Evolutionary conservation across 1,140 invertebrate species (phyloP), one percentile per base, ranked within the genome.

Genomic region (Harpegnathos saltator): DNA sequence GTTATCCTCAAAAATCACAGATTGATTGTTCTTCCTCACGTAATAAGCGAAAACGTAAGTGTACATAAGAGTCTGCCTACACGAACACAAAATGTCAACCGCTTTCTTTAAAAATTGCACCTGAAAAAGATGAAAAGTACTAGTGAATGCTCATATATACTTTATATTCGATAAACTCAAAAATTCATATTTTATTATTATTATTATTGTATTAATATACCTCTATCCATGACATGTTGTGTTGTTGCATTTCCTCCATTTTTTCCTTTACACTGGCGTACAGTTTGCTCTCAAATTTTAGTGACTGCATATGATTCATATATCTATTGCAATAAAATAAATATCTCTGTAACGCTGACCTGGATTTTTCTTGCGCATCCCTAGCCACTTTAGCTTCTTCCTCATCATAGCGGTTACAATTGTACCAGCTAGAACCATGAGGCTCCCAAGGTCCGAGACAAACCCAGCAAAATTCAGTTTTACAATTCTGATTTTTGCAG

Each of bases 151-250:
- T 54, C 24, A 80, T n/a, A n/a, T n/a, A n/a, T n/a, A 24, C 3
- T 62, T 26, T 22, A 1, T 61, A n/a, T 44, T 65, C 1, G 12
- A 19, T 14, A 44, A 78, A 56, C 5, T 69, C 33, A 11, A 71
- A 7, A 63, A 0, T 24, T 22, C 59, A 4, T 11, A 19, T 62
- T 59, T 19, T 52, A 44, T 24, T 24, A 80, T 15, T 48, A 52
- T 69, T 38, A 11, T 9, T 24, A 56, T 26, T 12, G 58, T 58
- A 68, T 52, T 38, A 24, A n/a, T 66, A 77, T 89, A 98, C 98
- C 96, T 99, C 99, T 91, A 99, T 99, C 99, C 99, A 99, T 63
- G 98, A 99, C 99, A 99, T 99, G 92, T 99, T 99, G 93, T 99
- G 98, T 90, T 99, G 98, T 92, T 99, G 98, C 99, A 99, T 99